A percentile compares a stretch with the other conserved stretches of the same genome.
Evolutionary conservation across 2,113 vertebrate species (phyloP).

Genomic region (Sebastes schlegelii): DNA sequence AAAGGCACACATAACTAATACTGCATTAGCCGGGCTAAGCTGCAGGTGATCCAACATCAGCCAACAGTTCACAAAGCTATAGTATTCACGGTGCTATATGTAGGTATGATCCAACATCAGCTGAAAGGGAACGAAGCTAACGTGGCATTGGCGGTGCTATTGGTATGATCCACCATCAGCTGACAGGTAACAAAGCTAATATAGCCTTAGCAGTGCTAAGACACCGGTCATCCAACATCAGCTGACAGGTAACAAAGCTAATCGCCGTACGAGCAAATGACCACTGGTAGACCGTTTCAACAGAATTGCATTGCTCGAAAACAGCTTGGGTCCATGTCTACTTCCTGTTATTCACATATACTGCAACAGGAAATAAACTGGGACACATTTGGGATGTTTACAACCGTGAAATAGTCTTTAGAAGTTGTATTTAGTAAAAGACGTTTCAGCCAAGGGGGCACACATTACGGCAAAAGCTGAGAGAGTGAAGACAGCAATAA

Average conservation of each 20-base stretch:
- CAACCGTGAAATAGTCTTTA: no score
- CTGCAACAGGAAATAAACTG: no score
- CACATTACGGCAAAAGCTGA: not conserved
- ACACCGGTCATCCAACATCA: not conserved
- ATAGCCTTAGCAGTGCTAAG: no score
- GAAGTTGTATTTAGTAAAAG: slow-evolving; percentile 17
- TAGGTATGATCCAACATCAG: slow-evolving; percentile 9
- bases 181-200: slow-evolving; percentile 16
- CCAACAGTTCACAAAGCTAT: not conserved
- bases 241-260: slow-evolving; percentile 17
- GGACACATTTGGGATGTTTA: no score
- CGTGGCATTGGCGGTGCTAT: not conserved
- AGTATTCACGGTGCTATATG: not conserved
- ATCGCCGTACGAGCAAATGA: slow-evolving; percentile 16
- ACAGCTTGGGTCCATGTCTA: no score
- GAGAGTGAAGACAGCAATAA: not conserved
- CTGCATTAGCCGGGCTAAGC: not conserved
- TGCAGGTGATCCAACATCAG: not conserved
- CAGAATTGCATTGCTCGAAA: no score
- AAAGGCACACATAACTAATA: not conserved
- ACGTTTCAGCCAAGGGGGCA: not conserved
- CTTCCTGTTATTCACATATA: no score
- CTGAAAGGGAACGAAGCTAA: slow-evolving; percentile 20
- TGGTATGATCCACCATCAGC: slow-evolving; percentile 9
- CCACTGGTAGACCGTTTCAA: not conserved